A percentile compares a stretch with the other conserved stretches of the same genome.
phyloP scores from a whole-genome alignment of 1,140 invertebrate genomes.

The Cephus cinctus region DNA sequence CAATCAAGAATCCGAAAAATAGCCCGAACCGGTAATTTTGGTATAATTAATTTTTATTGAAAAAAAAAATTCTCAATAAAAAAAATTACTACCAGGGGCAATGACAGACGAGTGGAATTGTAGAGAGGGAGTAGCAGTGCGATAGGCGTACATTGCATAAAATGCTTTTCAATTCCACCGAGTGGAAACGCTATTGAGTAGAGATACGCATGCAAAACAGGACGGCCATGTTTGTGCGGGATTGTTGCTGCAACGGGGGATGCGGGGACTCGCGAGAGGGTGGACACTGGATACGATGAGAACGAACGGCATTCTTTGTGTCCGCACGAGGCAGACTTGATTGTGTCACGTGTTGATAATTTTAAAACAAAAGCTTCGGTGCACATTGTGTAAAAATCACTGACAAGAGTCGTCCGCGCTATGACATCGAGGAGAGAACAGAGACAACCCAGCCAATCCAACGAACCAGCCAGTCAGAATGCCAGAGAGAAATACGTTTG shows the following conservation, averaged over 20 bases:
- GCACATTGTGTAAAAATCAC: conserved; percentile 53
- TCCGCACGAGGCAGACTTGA: conserved; percentile 23
- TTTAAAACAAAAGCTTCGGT: conserved; percentile 48
- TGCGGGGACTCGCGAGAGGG: too few relatives aligned
- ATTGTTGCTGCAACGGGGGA: conserved; percentile 15
- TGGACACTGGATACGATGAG: neutral
- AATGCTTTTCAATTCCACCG: conserved; percentile 46
- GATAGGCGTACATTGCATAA: conserved; percentile 30
- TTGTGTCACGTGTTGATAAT: conserved; percentile 56
- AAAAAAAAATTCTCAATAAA: too few relatives aligned
- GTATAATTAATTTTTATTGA: neutral
- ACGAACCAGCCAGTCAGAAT: too few relatives aligned
- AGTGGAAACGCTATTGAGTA: conserved; percentile 46
- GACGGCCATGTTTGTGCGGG: conserved; percentile 20
- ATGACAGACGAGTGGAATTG: too few relatives aligned
- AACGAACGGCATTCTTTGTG: conserved; percentile 23
- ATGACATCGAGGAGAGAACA: too few relatives aligned
- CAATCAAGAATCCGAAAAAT: neutral
- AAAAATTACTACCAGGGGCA: too few relatives aligned
- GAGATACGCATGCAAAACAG: conserved; percentile 45
- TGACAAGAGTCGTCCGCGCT: conserved; percentile 17
- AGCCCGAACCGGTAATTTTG: neutral
- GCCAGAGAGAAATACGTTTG: too few relatives aligned
- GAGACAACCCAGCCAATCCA: too few relatives aligned
- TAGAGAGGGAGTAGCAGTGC: too few relatives aligned